Conservation (phyloP, 2,113 vertebrate genomes). For the Psophia crepitans region DNA sequence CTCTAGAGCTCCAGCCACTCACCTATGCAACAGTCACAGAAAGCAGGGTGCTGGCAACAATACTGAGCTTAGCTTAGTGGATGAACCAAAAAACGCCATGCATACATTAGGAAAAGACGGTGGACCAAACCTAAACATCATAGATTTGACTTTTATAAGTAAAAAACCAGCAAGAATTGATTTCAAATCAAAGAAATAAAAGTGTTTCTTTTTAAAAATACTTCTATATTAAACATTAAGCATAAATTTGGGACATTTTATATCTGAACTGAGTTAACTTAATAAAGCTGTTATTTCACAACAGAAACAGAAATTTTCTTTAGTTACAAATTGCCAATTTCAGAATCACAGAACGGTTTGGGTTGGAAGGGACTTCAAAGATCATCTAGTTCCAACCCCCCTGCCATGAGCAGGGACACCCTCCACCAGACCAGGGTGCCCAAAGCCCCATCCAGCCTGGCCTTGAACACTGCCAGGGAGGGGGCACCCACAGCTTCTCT, state of each 20-base stretch:
- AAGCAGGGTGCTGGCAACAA: accelerated
- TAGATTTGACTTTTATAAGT: not conserved
- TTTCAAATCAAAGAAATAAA: not conserved
- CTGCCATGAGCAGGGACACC: not conserved
- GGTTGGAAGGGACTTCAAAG: not conserved
- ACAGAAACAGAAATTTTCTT: not conserved
- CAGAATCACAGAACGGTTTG: not conserved
- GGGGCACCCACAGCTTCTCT: not conserved
- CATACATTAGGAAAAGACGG: not conserved
- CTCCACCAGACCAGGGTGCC: not conserved
- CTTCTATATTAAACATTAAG: not conserved
- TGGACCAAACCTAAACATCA: not conserved
- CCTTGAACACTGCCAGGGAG: not conserved
- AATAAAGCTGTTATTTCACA: not conserved
- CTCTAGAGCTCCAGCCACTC: not conserved
- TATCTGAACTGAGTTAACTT: not conserved
- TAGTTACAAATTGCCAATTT: not conserved
- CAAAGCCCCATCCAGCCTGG: not conserved
- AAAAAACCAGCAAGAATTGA: not conserved
- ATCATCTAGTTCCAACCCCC: not conserved
- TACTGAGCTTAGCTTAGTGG: not conserved
- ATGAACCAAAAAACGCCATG: not conserved
- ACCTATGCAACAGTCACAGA: not conserved
- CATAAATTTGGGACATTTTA: not conserved
- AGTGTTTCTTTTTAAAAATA: not conserved